Evolutionary conservation across 2,888 invertebrate genomes (phyloP), one percentile per base, ranked within the genome.

Genomic region (Drosophila mettleri): DNA sequence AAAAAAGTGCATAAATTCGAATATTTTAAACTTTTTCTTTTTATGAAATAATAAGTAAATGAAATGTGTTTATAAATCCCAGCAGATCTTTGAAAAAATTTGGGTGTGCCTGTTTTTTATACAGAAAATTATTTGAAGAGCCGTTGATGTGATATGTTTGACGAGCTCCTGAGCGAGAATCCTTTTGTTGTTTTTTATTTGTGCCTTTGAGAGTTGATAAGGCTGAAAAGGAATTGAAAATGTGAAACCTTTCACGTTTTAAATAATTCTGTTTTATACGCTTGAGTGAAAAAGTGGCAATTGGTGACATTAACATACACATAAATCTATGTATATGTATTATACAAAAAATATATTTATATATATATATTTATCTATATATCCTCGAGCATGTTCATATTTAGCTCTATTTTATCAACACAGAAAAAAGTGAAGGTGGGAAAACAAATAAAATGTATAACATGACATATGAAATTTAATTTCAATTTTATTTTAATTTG

Each of bases 391-490:
- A 22, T 22, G 22, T 27, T 3, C 24, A 27, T 33, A 58, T 18
- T n/a, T 12, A 12, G 29, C 39, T 39, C 3, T 14, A 29, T 18
- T 22, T 39, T 3, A 36, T 24, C 46, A 18, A 7, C 31, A 20
- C 12, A 53, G 24, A 18, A 16, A 29, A 2, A 9, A 27, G 5
- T 14, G 14, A 46, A 6, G 20, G 5, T 14, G 14, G 41, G 4
- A 6, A 16, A 29, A 9, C 7, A n/a, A 33, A 29, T 12, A 29
- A 69, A 71, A 34, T n/a, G 10, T 22, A 34, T 33, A 46, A 63
- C 34, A 27, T 63, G 70, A 63, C 55, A 68, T 27, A 29, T 74
- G 38, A 48, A 79, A 60, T 63, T 60, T 41, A 39, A 74, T 49
- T 58, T 59, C n/a, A 59, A 74, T 74, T 68, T 60, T 27, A 55